phyloP scores from a whole-genome alignment of 2,888 invertebrate genomes.

The Lacanobia oleracea region DNA sequence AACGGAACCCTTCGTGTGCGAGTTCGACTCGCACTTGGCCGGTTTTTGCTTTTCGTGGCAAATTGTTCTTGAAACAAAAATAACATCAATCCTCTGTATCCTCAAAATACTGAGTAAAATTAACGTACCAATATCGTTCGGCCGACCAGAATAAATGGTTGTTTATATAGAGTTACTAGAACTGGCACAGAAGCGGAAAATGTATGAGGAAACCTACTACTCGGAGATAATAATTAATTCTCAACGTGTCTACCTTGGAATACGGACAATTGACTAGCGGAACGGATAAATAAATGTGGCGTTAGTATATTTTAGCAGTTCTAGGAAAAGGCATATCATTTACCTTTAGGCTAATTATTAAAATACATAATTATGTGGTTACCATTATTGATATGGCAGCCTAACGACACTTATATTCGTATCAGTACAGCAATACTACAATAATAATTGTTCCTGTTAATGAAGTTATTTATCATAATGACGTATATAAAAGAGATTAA shows the following conservation, averaged over 20 bases:
- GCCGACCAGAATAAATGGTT: conserved; percentile 1
- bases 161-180: conserved; percentile 45
- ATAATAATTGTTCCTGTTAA: conserved; percentile 3
- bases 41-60: too few relatives aligned
- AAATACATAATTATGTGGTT: background rate
- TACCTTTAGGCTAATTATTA: background rate
- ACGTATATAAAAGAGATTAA: background rate
- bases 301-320: conserved; percentile 7
- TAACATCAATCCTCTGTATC: background rate
- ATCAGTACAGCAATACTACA: background rate
- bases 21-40: too few relatives aligned
- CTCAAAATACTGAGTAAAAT: conserved; percentile 21
- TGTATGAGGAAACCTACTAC: conserved; percentile 44
- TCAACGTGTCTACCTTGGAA: conserved; percentile 29
- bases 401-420: background rate
- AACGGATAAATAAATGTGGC: conserved; percentile 17
- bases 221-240: conserved; percentile 48
- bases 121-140: background rate
- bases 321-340: background rate
- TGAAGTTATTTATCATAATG: background rate
- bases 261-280: conserved; percentile 27
- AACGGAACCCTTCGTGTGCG: too few relatives aligned
- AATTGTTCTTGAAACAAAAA: background rate
- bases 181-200: conserved; percentile 47
- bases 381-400: background rate